Evolutionary conservation across 1,140 invertebrate species (phyloP), one percentile per base, ranked within the genome.

Genomic region (Oncopodura yosiiana): DNA sequence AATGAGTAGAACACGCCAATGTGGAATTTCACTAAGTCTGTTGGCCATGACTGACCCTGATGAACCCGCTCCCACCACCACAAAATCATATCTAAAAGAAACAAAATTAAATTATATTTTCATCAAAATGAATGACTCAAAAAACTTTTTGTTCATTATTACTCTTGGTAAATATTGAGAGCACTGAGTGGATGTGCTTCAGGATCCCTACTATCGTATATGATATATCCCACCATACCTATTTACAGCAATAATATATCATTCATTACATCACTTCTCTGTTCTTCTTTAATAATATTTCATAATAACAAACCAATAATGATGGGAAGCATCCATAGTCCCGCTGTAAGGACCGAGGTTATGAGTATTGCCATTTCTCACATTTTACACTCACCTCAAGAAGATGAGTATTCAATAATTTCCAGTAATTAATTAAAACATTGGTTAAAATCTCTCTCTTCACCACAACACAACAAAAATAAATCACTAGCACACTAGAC

Each of bases 41-140:
- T 86, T 94, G 0, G 93, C 93, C 8, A 97, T 73, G n/a, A 96
- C 92, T 3, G 87, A 77, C 61, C 91, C 94, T 63, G 92, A 90
- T 0, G 92, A 95, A 9, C 94, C 94, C 1, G 82, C 87, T 0
- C 94, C 94, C n/a, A 97, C 81, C 53, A 89, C 74, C 51, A 92
- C 86, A 61, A 90, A 91, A 69, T 91, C 86, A 61, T 89, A 91
- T 81, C 75, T 1, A 77, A 77, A 1, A 77, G 74, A 2, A 83
- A 70, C 53, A 86, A 43, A 16, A 26, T 30, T 54, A 8, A 18
- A 26, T 46, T 29, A 12, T 21, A 53, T n/a, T 18, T 39, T 37
- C 8, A 21, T 19, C 9, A n/a, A n/a, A n/a, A n/a, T n/a, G n/a
- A 38, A 24, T 11, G 16, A 44, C 23, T 8, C 3, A 49, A 49